Conservation (phyloP, 2,113 vertebrate genomes). For the Gymnorhina tibicen region DNA sequence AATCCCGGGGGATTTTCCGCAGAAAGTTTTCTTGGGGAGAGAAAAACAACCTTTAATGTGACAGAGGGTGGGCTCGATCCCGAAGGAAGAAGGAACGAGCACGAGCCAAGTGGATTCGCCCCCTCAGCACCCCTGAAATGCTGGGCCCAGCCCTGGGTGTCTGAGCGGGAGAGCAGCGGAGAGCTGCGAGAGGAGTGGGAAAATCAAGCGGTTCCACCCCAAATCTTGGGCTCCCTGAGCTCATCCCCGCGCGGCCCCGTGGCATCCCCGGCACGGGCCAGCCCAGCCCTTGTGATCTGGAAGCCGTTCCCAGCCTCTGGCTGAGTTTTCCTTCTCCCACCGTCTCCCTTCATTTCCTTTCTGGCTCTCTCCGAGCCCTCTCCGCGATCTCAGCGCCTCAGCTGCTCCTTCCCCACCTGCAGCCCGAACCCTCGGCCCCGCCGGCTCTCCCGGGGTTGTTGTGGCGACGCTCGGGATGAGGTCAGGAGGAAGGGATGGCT, state of each 20-base stretch:
- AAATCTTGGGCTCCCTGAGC: background rate
- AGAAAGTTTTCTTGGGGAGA: background rate
- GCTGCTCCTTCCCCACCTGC: slow-evolving; percentile 5
- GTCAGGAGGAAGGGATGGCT: background rate
- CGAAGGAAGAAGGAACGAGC: background rate
- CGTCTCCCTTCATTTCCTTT: background rate
- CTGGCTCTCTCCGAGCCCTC: background rate
- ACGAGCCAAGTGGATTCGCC: rapidly evolving
- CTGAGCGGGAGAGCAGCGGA: background rate
- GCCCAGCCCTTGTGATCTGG: background rate
- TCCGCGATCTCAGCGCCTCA: background rate
- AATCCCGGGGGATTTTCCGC: background rate
- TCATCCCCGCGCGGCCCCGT: rapidly evolving
- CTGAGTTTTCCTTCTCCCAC: background rate
- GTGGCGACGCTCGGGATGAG: slow-evolving; percentile 25
- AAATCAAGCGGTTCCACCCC: background rate
- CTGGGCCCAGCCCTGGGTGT: background rate
- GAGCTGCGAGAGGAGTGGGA: background rate
- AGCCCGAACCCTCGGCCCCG: background rate
- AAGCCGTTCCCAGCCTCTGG: background rate
- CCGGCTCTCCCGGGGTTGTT: background rate
- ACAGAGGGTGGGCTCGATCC: background rate
- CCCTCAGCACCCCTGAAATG: background rate
- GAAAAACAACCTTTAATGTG: background rate
- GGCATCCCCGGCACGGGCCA: rapidly evolving